Conservation (phyloP, 1,140 invertebrate genomes). For the Octopus bimaculoides region DNA sequence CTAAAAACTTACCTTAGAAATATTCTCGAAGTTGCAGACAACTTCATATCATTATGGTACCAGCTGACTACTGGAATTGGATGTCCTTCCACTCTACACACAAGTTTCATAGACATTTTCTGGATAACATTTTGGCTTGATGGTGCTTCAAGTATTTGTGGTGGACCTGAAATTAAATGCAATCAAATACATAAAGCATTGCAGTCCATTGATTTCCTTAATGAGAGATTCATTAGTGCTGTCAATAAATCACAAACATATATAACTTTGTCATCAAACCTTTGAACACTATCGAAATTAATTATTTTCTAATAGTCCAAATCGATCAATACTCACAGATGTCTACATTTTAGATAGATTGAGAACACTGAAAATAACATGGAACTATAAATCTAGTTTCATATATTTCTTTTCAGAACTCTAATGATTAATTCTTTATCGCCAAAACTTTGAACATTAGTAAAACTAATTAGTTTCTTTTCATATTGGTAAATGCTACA, state of each 20-base stretch:
- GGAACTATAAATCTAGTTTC: too few relatives aligned
- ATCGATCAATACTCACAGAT: too few relatives aligned
- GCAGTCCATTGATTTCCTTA: not conserved
- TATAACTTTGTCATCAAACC: not conserved
- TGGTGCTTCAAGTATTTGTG: constrained; percentile 41
- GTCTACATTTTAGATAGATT: too few relatives aligned
- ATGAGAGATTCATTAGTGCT: not conserved
- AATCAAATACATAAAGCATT: constrained; percentile 4
- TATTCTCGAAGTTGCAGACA: constrained; percentile 9
- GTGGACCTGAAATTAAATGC: constrained; percentile 32
- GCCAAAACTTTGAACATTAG: too few relatives aligned
- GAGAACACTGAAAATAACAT: too few relatives aligned
- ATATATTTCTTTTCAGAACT: too few relatives aligned
- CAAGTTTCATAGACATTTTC: constrained; percentile 36
- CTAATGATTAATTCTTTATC: too few relatives aligned
- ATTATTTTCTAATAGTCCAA: too few relatives aligned
- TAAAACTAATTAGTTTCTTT: too few relatives aligned
- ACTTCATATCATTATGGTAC: constrained; percentile 29
- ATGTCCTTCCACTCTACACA: constrained; percentile 35
- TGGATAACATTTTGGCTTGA: constrained; percentile 32
- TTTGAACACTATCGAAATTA: too few relatives aligned
- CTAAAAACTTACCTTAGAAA: not conserved
- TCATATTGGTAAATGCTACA: too few relatives aligned
- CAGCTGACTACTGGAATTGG: constrained; percentile 39
- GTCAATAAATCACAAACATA: not conserved